Evolutionary conservation across 2,797 vertebrate species (phyloP).

Genomic region (Girardinus metallicus): DNA sequence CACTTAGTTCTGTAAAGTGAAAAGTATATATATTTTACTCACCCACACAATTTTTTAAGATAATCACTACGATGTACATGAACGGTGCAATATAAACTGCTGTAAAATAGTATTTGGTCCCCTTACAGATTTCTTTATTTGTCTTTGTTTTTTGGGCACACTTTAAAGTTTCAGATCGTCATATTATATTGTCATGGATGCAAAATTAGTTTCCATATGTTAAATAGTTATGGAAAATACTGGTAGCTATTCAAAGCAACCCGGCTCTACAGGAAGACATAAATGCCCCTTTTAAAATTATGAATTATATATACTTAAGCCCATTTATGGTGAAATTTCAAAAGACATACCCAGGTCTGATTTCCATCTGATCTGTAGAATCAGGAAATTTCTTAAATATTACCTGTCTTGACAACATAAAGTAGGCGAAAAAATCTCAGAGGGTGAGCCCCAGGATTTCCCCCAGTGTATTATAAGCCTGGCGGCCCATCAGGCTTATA

Average conservation of each 20-base stretch:
- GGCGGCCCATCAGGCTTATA: no score
- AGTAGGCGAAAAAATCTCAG: background rate
- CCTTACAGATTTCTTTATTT: background rate
- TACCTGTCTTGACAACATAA: background rate
- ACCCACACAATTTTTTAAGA: background rate
- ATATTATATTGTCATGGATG: background rate
- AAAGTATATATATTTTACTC: background rate
- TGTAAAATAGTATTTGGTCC: background rate
- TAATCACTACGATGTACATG: background rate
- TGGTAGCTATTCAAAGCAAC: background rate
- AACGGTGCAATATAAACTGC: background rate
- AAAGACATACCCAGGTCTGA: background rate
- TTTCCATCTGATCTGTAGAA: background rate
- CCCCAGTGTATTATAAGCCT: no score
- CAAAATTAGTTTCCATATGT: background rate
- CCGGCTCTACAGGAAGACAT: no score
- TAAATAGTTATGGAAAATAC: background rate
- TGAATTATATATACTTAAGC: background rate
- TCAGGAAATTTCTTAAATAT: background rate
- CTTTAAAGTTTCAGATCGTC: background rate
- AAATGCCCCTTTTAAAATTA: background rate
- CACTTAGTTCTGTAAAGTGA: slow-evolving; percentile 55
- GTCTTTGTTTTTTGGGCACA: background rate
- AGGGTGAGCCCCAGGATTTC: background rate
- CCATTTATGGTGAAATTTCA: background rate